Evolutionary conservation across 30 jellyfish, hydroid and myxozoan species (phyloP).

Genomic region (Turritopsis rubra): DNA sequence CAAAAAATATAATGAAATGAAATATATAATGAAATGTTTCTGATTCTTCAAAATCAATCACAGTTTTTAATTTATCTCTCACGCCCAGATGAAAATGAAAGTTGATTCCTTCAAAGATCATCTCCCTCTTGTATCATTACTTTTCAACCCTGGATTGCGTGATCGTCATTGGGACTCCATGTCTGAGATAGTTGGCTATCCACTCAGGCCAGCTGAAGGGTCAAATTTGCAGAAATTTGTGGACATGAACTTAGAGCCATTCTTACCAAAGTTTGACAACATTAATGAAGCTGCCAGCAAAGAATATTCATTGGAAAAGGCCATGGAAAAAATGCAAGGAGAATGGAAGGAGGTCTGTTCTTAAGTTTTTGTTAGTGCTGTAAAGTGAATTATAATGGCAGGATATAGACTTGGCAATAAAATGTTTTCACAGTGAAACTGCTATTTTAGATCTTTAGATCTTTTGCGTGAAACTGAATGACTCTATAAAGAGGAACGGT

Average conservation of each 20-base stretch:
- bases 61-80: too few species aligned
- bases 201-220: constrained; percentile 91
- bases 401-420: too few species aligned
- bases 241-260: constrained; percentile 96
- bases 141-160: constrained; percentile 95
- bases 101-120: constrained; percentile 97
- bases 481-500: neutral
- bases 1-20: neutral
- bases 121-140: constrained; percentile 76
- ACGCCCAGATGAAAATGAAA: constrained; percentile 60
- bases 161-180: constrained; percentile 99
- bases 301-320: constrained; percentile 91
- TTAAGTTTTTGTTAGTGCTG: neutral
- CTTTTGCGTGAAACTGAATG: too few species aligned
- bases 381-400: too few species aligned
- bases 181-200: constrained; percentile 98
- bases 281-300: constrained; percentile 99
- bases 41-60: too few species aligned
- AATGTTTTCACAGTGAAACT: too few species aligned
- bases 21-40: neutral
- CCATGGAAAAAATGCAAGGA: constrained; percentile 81
- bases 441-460: too few species aligned
- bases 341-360: constrained; percentile 93
- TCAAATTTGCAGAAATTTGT: constrained; percentile 65
- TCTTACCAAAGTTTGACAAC: constrained; percentile 62